Evolutionary conservation across 2,888 invertebrate genomes (phyloP).

Genomic region (Dugesia japonica): DNA sequence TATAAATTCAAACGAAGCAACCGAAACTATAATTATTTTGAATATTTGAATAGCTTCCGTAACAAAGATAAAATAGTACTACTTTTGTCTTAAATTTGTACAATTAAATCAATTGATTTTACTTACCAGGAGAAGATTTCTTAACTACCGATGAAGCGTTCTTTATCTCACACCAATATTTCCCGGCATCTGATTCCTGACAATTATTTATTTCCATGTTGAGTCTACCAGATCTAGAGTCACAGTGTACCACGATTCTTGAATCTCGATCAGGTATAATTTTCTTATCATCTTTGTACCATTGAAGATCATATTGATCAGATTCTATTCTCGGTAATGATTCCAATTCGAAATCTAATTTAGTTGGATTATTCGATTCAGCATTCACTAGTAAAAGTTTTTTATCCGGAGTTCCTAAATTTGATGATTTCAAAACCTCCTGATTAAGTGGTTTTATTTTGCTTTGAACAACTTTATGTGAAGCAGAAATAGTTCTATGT

Average conservation of each 20-base stretch:
- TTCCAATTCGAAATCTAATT: not conserved
- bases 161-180: not conserved
- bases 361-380: not conserved
- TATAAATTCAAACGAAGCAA: no score
- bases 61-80: no score
- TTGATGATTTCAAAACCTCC: not conserved
- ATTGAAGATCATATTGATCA: slow-evolving; percentile 2
- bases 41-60: no score
- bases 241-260: not conserved
- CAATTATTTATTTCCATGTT: not conserved
- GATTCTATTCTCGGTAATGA: not conserved
- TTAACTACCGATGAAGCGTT: not conserved
- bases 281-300: not conserved
- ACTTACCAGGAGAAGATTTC: not conserved
- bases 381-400: slow-evolving; percentile 2
- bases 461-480: not conserved
- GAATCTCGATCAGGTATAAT: not conserved
- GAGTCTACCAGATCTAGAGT: not conserved
- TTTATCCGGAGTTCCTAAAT: not conserved
- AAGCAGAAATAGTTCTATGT: not conserved
- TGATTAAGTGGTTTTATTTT: not conserved
- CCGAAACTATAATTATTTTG: not conserved
- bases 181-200: not conserved
- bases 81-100: no score
- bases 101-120: no score